Percentiles rank a stretch among this genome's conserved stretches.
Evolutionary conservation across 2,113 vertebrate genomes (phyloP).

Genomic region (Rhodinocichla rosea): DNA sequence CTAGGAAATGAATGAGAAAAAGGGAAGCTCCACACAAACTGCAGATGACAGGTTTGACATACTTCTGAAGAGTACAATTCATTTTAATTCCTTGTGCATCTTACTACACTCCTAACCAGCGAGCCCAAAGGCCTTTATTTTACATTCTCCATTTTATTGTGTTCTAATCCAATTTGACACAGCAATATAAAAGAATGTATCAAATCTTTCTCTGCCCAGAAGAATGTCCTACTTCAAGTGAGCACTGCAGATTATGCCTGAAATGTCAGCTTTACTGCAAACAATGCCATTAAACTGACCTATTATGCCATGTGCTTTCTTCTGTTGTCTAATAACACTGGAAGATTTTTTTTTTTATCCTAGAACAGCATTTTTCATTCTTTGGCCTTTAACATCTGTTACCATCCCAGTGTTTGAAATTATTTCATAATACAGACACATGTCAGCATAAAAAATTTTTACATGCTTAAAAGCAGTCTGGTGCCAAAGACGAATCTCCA

Average conservation of each 20-base stretch:
- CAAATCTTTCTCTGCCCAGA: neutral
- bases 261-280: slow-evolving; percentile 15
- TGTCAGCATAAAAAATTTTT: neutral
- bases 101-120: neutral
- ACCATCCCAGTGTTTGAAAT: neutral
- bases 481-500: neutral
- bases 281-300: neutral
- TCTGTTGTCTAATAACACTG: neutral
- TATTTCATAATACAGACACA: neutral
- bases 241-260: neutral
- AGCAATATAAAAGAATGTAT: neutral
- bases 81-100: neutral
- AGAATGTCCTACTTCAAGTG: slow-evolving; percentile 10
- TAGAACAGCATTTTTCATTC: neutral
- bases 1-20: neutral
- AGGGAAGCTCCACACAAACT: neutral
- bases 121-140: neutral
- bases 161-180: slow-evolving; percentile 10
- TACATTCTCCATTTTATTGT: neutral
- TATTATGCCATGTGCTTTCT: neutral
- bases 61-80: neutral
- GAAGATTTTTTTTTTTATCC: neutral
- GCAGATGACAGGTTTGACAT: neutral
- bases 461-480: neutral
- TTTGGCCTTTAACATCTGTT: neutral